Base-by-base conservation (phyloP, 1,140 invertebrate species). In the Pteromalus puparum region DNA sequence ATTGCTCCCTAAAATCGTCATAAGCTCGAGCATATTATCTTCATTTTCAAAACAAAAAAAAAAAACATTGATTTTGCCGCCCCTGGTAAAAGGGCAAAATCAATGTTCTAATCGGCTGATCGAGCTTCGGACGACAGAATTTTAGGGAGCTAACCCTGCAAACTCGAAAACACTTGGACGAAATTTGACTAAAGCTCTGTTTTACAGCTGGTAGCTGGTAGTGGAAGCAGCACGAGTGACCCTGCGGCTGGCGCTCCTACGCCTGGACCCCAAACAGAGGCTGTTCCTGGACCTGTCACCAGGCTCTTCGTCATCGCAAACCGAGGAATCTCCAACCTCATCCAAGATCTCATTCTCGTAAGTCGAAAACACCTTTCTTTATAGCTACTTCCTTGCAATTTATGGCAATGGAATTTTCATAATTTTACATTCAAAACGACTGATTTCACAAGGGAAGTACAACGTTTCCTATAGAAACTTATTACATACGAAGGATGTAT, bases 331-430 rank as follows among this genome's bases (percentile, higher is more conserved):
- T 96, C 97, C 87, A 97, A 97, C 91, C 94, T 97, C 87, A 95
- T 97, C 84, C 96, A 97, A 91, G 97, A 97, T 92, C 94, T 97
- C 87, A 97, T 97, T 92, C 94, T 97, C 90, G 96, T 96, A 91
- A 94, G 94, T 93, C 81, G n/a, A 68, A 21, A 82, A 42, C 21
- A 3, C 15, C 24, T 48, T 77, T 46, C 21, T 30, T 24, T 82
- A 61, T 74, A 9, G 53, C 18, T 80, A 24, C 21, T 68, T 30
- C 1, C 18, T 18, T 18, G 61, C 65, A 12, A 5, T 24, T 65
- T 0, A 28, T 9, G 21, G 21, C 30, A 10, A 65, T 48, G 12
- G 15, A 15, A 48, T 18, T 1, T 13, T 46, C 3, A 9, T 13
- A 46, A 1, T 12, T 18, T 4, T 48, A 10, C 13, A 48, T 48